These are phyloP conservation scores for Musca domestica DNA, from an alignment of 1,140 invertebrate species.

Conservation along the genomic window DNA sequence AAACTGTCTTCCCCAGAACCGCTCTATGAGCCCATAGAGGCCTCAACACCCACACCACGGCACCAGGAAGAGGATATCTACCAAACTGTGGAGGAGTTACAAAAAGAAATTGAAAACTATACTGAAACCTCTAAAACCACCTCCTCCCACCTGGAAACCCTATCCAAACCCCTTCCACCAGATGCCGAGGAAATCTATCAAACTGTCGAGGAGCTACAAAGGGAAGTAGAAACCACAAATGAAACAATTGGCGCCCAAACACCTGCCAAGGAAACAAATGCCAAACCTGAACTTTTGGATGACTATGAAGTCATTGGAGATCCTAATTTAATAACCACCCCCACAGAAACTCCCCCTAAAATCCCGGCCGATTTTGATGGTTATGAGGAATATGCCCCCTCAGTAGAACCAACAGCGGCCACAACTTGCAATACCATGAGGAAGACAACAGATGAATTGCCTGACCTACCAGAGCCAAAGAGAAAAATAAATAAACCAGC, in stretches of 20 bases:
- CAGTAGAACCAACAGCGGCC: not conserved
- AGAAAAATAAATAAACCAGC: slow-evolving; percentile 31
- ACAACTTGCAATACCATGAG: not conserved
- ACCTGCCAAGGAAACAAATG: not conserved
- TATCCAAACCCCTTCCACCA: too few species aligned
- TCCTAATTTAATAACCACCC: slow-evolving; percentile 26
- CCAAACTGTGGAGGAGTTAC: slow-evolving; percentile 41
- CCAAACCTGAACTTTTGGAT: slow-evolving; percentile 27
- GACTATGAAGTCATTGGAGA: slow-evolving; percentile 46
- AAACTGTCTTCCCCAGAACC: slow-evolving; percentile 25
- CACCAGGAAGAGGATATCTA: slow-evolving; percentile 44
- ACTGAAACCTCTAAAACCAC: not conserved
- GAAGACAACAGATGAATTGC: slow-evolving; percentile 47
- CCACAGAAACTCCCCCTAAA: slow-evolving; percentile 8
- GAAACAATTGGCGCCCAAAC: slow-evolving; percentile 8
- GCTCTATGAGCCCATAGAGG: slow-evolving; percentile 48
- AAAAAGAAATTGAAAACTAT: slow-evolving; percentile 1
- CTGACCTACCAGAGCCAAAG: slow-evolving; percentile 46
- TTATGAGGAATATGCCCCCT: not conserved
- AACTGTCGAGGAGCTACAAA: too few species aligned
- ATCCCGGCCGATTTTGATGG: not conserved
- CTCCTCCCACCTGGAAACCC: too few species aligned
- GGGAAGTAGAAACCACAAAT: too few species aligned
- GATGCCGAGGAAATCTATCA: too few species aligned
- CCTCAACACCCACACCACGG: slow-evolving; percentile 32